Conservation (phyloP, 2,888 invertebrate species). For the Cephus pulcher region DNA sequence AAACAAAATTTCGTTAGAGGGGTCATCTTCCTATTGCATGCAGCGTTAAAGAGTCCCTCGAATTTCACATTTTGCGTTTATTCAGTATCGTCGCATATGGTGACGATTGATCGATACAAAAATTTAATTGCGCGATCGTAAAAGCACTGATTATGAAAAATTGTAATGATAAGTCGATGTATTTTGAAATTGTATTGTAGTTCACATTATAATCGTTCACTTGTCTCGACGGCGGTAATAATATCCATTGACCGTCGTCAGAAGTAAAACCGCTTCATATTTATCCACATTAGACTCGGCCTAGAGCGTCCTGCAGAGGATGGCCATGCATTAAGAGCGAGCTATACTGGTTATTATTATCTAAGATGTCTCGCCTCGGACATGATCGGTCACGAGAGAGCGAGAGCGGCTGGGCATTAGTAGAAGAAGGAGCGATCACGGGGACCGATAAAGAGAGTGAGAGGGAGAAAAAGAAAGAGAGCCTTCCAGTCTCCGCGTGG, state of each 20-base stretch:
- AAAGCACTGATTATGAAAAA: background rate
- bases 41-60: background rate
- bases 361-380: slow-evolving; percentile 33
- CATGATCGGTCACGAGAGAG: background rate
- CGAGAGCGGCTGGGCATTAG: background rate
- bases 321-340: slow-evolving; percentile 35
- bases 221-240: background rate
- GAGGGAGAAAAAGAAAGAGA: slow-evolving; percentile 3
- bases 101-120: background rate
- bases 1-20: background rate
- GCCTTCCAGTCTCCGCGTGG: slow-evolving; percentile 10
- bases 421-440: slow-evolving; percentile 16
- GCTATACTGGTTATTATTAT: slow-evolving; percentile 43
- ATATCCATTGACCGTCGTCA: background rate
- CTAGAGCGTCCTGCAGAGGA: slow-evolving; percentile 31
- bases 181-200: background rate
- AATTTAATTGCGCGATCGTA: background rate
- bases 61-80: background rate
- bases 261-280: slow-evolving; percentile 25
- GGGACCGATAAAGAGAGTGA: slow-evolving; percentile 9
- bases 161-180: background rate
- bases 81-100: background rate
- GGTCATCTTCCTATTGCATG: background rate
- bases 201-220: background rate
- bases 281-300: slow-evolving; percentile 42